Percentiles rank a stretch among this genome's conserved stretches.
Evolutionary conservation across 2,888 invertebrate genomes (phyloP).

Genomic region (Amblyteles armatorius): DNA sequence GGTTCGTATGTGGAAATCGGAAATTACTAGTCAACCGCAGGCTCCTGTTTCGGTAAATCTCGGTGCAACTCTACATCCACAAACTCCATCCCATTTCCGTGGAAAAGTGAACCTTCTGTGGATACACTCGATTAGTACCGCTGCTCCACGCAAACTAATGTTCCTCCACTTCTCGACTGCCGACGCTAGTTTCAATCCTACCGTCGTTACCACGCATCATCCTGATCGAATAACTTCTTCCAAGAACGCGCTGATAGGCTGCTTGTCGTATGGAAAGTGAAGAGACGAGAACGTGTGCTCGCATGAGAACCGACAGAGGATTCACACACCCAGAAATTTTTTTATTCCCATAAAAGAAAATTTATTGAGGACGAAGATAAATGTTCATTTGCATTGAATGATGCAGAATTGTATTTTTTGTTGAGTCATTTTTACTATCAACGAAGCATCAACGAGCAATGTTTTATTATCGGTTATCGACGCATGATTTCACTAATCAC

Average conservation of each 20-base stretch:
- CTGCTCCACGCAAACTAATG: conserved; percentile 28
- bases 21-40: conserved; percentile 62
- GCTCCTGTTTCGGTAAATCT: conserved; percentile 21
- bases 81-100: background rate
- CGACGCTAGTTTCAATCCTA: background rate
- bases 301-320: conserved; percentile 27
- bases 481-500: too few species aligned
- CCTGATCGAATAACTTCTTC: conserved; percentile 40
- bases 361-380: too few species aligned
- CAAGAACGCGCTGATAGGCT: conserved; percentile 22
- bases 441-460: too few species aligned
- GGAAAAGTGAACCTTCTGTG: background rate
- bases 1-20: conserved; percentile 37
- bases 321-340: background rate
- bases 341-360: too few species aligned
- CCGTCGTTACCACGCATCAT: conserved; percentile 1
- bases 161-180: conserved; percentile 18
- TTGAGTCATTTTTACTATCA: too few species aligned
- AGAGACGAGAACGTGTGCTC: conserved; percentile 31
- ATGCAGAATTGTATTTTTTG: too few species aligned
- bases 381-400: too few species aligned
- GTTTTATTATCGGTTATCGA: too few species aligned
- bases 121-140: conserved; percentile 39
- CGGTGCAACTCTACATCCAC: conserved; percentile 6
- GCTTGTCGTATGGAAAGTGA: conserved; percentile 7